phyloP scores from a whole-genome alignment of 1,140 invertebrate species.

The Hermetia illucens region DNA sequence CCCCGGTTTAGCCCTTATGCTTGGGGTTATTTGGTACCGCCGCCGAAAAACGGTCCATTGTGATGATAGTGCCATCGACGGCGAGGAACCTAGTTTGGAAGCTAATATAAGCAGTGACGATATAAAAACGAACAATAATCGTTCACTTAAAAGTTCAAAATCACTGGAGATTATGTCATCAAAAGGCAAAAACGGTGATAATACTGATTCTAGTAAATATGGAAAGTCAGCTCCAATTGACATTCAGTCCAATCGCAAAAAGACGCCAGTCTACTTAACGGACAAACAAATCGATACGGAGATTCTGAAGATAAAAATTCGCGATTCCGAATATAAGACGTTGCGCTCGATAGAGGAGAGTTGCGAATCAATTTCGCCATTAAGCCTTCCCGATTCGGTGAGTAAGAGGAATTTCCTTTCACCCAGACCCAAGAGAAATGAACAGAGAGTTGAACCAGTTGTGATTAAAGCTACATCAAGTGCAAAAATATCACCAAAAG shows the following conservation, averaged over 20 bases:
- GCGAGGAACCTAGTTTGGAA: no score
- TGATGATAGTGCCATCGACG: background rate
- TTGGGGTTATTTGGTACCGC: constrained; percentile 29
- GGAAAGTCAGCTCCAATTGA: constrained; percentile 30
- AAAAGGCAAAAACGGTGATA: constrained; percentile 12
- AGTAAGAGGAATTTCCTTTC: constrained; percentile 12
- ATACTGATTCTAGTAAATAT: constrained; percentile 19
- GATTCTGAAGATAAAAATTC: constrained; percentile 25
- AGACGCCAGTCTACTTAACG: constrained; percentile 12
- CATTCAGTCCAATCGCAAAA: constrained; percentile 22
- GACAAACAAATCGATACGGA: constrained; percentile 24
- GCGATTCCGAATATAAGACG: constrained; percentile 24
- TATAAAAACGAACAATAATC: background rate
- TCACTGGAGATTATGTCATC: background rate
- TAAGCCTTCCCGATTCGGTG: constrained; percentile 24
- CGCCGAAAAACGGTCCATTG: constrained; percentile 19
- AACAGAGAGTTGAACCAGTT: constrained; percentile 19
- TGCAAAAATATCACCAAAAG: constrained; percentile 29
- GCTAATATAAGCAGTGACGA: constrained; percentile 1
- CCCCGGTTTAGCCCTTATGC: constrained; percentile 29
- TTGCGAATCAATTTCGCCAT: constrained; percentile 23
- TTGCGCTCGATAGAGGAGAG: constrained; percentile 27
- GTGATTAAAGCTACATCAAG: constrained; percentile 24
- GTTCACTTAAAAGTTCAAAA: background rate
- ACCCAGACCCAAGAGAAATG: constrained; percentile 17